Percentiles rank a stretch among this genome's conserved stretches.
These are phyloP conservation scores for Ridgeia piscesae DNA, from an alignment of 1,140 invertebrate genomes.

Conservation along the genomic window DNA sequence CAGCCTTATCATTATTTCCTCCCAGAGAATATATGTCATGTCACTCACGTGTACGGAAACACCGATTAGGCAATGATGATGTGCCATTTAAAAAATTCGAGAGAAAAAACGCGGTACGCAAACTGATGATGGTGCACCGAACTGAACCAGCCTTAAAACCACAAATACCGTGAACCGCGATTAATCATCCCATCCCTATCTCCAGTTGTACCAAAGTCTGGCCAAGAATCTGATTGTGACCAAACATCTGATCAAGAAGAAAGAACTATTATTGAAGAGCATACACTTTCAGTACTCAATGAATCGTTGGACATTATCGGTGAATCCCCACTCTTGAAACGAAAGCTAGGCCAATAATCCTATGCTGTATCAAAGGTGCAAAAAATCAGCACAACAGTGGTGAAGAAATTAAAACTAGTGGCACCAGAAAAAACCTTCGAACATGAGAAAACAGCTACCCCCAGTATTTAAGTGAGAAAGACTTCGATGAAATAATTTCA, in stretches of 20 bases:
- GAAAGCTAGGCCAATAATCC: background rate
- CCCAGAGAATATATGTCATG: no score
- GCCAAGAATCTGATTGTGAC: no score
- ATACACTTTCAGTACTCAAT: background rate
- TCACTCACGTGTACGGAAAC: no score
- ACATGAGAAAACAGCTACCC: background rate
- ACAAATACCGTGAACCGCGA: no score
- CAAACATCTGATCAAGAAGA: background rate
- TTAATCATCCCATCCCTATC: no score
- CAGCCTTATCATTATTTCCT: no score
- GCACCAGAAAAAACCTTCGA: background rate
- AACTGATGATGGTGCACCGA: no score
- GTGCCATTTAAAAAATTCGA: no score
- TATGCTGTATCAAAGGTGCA: background rate
- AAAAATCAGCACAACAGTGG: background rate
- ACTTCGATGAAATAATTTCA: background rate
- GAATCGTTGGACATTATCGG: background rate
- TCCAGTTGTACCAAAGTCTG: no score
- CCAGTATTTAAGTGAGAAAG: background rate
- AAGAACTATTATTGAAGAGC: background rate
- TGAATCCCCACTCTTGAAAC: background rate
- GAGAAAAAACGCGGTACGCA: no score
- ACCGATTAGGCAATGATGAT: no score
- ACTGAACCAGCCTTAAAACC: no score
- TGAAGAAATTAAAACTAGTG: background rate